A percentile compares a stretch with the other conserved stretches of the same genome.
These are phyloP conservation scores for Girardia tigrina DNA, from an alignment of 2,888 invertebrate genomes.

Conservation along the genomic window DNA sequence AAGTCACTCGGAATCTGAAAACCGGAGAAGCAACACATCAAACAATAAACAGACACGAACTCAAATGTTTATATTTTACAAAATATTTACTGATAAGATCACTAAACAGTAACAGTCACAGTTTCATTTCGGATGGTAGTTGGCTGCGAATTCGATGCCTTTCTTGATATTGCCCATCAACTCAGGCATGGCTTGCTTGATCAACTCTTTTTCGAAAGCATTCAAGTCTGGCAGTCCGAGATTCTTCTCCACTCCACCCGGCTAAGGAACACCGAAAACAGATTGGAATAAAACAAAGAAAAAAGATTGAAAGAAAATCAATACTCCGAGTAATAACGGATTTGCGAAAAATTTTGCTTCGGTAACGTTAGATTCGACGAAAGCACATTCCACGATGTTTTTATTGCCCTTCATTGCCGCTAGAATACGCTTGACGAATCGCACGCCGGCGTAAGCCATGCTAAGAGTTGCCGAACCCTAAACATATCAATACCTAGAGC, in stretches of 20 bases:
- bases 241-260: slow-evolving; percentile 79
- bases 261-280: no score
- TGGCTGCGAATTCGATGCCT: slow-evolving; percentile 72
- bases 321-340: slow-evolving; percentile 62
- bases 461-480: slow-evolving; percentile 87
- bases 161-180: slow-evolving; percentile 81
- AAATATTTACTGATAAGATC: neutral
- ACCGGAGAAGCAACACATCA: no score
- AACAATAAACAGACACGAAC: no score
- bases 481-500: slow-evolving; percentile 24
- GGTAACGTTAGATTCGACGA: slow-evolving; percentile 68
- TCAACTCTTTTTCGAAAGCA: slow-evolving; percentile 66
- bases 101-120: neutral
- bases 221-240: slow-evolving; percentile 73
- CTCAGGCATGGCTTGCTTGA: slow-evolving; percentile 78
- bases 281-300: neutral
- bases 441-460: slow-evolving; percentile 91
- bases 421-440: slow-evolving; percentile 71
- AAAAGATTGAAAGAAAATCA: slow-evolving; percentile 37
- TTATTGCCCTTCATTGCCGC: slow-evolving; percentile 71
- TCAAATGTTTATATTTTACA: slow-evolving; percentile 13
- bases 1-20: no score
- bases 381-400: slow-evolving; percentile 80
- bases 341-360: slow-evolving; percentile 84
- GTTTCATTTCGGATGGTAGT: slow-evolving; percentile 20